Conservation (phyloP, 2,888 invertebrate species). For the Lobophora halterata region DNA sequence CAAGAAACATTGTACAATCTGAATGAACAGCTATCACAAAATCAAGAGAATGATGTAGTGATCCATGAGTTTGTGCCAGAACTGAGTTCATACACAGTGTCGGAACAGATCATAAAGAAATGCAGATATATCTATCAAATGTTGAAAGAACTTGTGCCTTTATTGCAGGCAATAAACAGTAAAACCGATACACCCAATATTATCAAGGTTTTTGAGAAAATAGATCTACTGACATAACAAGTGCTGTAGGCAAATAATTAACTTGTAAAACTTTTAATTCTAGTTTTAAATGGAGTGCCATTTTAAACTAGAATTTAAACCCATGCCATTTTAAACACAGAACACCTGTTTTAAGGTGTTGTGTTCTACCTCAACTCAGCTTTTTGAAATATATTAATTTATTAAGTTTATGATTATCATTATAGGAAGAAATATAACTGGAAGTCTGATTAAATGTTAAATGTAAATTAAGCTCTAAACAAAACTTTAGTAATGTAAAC, state of each 20-base stretch:
- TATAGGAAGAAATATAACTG: too few species aligned
- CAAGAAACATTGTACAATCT: constrained; percentile 52
- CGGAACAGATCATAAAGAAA: constrained; percentile 56
- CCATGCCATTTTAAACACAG: too few species aligned
- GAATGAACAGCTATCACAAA: constrained; percentile 43
- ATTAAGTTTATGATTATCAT: too few species aligned
- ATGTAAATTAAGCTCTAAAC: background rate
- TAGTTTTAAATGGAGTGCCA: too few species aligned
- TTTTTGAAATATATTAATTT: too few species aligned
- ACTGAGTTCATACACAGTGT: constrained; percentile 46
- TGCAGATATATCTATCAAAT: constrained; percentile 52
- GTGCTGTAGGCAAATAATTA: too few species aligned
- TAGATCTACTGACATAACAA: constrained; percentile 40
- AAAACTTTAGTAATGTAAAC: too few species aligned
- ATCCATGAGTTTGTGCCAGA: constrained; percentile 27
- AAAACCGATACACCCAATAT: constrained; percentile 39
- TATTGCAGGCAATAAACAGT: constrained; percentile 41
- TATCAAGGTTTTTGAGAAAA: constrained; percentile 52
- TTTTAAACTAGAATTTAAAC: too few species aligned
- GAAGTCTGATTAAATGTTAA: constrained; percentile 4
- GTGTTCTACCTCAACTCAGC: constrained; percentile 23
- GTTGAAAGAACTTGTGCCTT: constrained; percentile 45
- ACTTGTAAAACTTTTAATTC: too few species aligned
- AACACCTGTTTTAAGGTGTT: too few species aligned
- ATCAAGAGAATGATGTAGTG: constrained; percentile 17